phyloP scores from a whole-genome alignment of 1,140 invertebrate species.

The Drosophila suzukii region DNA sequence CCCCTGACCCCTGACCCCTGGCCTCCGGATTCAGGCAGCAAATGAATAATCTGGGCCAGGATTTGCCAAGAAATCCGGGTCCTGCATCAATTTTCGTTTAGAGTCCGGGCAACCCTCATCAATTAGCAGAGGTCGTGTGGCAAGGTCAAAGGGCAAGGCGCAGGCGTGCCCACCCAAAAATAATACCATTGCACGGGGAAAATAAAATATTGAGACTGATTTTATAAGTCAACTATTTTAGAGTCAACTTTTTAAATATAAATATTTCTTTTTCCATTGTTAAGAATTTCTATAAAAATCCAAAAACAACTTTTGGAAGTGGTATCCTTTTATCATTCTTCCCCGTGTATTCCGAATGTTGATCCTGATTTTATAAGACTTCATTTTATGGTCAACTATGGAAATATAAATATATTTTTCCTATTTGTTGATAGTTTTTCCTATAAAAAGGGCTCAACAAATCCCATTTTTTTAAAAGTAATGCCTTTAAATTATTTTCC shows the following conservation, averaged over 20 bases:
- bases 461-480: no score
- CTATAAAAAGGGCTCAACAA: no score
- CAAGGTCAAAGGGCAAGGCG: constrained; percentile 48
- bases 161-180: constrained; percentile 31
- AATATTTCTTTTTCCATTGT: no score
- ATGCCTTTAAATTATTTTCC: no score
- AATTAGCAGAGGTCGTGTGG: constrained; percentile 42
- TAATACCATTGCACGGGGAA: background rate
- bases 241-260: background rate
- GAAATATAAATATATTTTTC: no score
- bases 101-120: constrained; percentile 44
- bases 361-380: no score
- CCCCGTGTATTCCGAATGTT: no score
- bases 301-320: no score
- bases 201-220: background rate
- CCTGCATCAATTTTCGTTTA: constrained; percentile 55
- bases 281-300: no score
- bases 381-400: no score
- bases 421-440: no score
- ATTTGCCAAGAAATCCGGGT: constrained; percentile 34
- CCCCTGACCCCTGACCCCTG: background rate
- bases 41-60: constrained; percentile 61
- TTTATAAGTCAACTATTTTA: background rate
- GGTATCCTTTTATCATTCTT: no score
- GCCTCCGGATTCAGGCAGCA: background rate